Evolutionary conservation across 53 echinoderm and acorn worm species (phyloP).

Genomic region (Holothuria leucospilota): DNA sequence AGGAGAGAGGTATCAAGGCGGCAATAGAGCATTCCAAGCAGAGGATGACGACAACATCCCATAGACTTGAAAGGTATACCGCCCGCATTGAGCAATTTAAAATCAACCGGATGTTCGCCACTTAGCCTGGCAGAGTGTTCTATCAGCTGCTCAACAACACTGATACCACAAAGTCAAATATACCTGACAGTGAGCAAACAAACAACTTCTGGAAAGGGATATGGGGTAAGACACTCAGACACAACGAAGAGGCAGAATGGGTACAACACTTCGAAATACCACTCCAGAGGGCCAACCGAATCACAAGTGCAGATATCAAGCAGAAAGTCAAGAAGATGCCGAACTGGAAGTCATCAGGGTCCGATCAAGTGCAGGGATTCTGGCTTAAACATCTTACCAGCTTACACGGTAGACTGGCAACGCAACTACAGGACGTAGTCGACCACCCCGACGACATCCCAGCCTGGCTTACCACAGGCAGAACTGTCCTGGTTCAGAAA

Average conservation of each 20-base stretch:
- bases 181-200: too few species aligned
- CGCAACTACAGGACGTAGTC: too few species aligned
- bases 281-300: not conserved
- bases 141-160: not conserved
- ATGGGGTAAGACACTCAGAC: not conserved
- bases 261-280: not conserved
- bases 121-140: too few species aligned
- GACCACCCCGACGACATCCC: too few species aligned
- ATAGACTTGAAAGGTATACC: too few species aligned
- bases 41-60: not conserved
- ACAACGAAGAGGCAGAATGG: not conserved
- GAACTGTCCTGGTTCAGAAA: too few species aligned
- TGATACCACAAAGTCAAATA: not conserved
- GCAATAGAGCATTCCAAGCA: not conserved
- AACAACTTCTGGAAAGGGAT: conserved; percentile 7
- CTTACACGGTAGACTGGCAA: too few species aligned
- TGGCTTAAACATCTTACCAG: too few species aligned
- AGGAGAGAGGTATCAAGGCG: not conserved
- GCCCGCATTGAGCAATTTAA: too few species aligned
- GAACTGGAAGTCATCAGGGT: not conserved
- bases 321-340: not conserved
- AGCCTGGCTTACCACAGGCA: too few species aligned
- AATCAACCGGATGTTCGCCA: too few species aligned
- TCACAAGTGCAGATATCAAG: not conserved
- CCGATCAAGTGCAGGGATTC: too few species aligned